Evolutionary conservation across 2,797 vertebrate genomes (phyloP).

Genomic region (Pipistrellus pipistrellus): DNA sequence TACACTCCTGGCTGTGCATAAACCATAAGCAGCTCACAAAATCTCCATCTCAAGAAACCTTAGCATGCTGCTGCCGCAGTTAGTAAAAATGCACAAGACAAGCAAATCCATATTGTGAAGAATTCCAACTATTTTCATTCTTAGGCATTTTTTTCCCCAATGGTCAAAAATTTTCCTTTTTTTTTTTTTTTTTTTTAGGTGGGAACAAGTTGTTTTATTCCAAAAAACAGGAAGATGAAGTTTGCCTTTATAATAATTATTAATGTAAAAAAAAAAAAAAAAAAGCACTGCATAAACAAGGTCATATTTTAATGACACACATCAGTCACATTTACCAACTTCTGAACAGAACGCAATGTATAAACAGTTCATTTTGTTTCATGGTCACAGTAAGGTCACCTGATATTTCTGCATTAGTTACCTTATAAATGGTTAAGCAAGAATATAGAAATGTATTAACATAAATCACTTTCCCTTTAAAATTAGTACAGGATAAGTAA

Average conservation of each 20-base stretch:
- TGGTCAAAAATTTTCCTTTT: neutral
- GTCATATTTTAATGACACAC: neutral
- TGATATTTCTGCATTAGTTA: constrained; percentile 25
- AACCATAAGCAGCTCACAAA: constrained; percentile 5
- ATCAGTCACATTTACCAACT: constrained; percentile 54
- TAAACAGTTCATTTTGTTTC: constrained; percentile 47
- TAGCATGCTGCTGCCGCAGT: neutral
- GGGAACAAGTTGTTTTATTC: neutral
- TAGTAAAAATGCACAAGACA: neutral
- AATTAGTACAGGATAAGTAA: constrained; percentile 70
- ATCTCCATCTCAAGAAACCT: neutral
- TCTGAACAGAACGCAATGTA: constrained; percentile 48
- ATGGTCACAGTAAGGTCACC: neutral
- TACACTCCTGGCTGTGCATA: neutral
- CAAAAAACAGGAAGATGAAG: constrained; percentile 13
- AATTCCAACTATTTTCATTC: neutral
- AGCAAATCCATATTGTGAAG: neutral
- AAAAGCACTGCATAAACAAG: neutral
- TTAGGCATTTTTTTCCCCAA: neutral
- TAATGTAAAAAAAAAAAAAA: constrained; percentile 35
- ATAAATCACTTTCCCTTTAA: constrained; percentile 60
- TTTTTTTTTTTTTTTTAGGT: neutral
- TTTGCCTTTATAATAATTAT: constrained; percentile 36
- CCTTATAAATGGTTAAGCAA: constrained; percentile 55
- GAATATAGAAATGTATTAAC: constrained; percentile 69